A percentile compares a stretch with the other conserved stretches of the same genome.
These are phyloP conservation scores for Sebastes aleutianus DNA, from an alignment of 2,797 vertebrate genomes.

Conservation along the genomic window DNA sequence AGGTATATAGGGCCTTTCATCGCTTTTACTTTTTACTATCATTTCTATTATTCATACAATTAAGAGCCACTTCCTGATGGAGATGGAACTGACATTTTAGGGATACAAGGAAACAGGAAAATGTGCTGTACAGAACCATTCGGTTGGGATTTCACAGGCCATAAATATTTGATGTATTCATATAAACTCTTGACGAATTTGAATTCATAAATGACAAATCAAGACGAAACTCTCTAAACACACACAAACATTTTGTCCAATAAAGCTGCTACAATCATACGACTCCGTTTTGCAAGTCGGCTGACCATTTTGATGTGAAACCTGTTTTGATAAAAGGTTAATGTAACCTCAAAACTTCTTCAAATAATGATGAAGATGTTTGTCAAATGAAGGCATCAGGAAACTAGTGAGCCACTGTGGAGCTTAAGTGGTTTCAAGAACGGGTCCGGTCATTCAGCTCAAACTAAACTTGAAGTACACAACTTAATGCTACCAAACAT, in stretches of 20 bases:
- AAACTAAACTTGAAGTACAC: not conserved
- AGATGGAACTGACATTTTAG: not conserved
- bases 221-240: not conserved
- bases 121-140: slow-evolving; percentile 3
- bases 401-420: not conserved
- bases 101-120: slow-evolving; percentile 1
- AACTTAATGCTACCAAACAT: not conserved
- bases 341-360: not conserved
- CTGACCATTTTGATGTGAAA: not conserved
- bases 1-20: not conserved
- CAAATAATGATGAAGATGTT: not conserved
- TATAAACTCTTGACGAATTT: slow-evolving; percentile 12
- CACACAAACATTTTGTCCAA: not conserved
- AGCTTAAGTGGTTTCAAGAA: not conserved
- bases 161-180: slow-evolving; percentile 52
- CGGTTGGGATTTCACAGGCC: slow-evolving; percentile 5
- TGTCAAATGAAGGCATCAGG: not conserved
- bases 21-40: not conserved
- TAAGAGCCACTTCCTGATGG: not conserved
- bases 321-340: not conserved
- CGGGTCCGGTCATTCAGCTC: not conserved
- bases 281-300: not conserved
- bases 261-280: not conserved
- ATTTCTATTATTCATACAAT: not conserved
- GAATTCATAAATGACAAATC: slow-evolving; percentile 44